These are phyloP conservation scores for Caenorhabditis virilis DNA, from an alignment of 2,888 invertebrate genomes.

Conservation along the genomic window DNA sequence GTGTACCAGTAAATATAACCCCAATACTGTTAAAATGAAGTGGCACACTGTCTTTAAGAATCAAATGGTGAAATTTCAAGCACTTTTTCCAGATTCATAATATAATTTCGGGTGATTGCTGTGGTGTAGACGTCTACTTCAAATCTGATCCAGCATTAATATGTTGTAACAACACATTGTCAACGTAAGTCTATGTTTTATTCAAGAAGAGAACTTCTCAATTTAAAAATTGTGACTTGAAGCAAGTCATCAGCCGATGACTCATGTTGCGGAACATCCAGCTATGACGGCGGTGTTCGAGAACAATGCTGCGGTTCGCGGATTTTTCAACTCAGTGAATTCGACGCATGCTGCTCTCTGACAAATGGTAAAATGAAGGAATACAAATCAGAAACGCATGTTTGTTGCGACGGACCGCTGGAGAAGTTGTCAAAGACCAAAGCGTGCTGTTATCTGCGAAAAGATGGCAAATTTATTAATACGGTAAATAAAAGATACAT, in stretches of 20 bases:
- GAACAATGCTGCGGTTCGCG: conserved; percentile 59
- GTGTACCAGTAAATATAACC: too few relatives aligned
- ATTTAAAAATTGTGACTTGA: too few relatives aligned
- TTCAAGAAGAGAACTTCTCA: too few relatives aligned
- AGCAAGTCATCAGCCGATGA: conserved; percentile 40
- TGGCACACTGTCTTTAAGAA: too few relatives aligned
- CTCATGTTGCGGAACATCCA: conserved; percentile 59
- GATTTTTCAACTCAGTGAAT: conserved; percentile 34
- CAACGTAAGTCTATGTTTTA: too few relatives aligned
- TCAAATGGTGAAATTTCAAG: too few relatives aligned
- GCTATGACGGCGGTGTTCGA: conserved; percentile 59
- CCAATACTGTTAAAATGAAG: too few relatives aligned
- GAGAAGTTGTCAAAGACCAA: conserved; percentile 38
- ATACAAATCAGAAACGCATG: conserved; percentile 50
- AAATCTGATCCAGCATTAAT: conserved; percentile 46
- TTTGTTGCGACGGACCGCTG: conserved; percentile 64
- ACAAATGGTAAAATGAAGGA: conserved; percentile 22
- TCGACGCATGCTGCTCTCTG: conserved; percentile 45
- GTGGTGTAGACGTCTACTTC: conserved; percentile 61
- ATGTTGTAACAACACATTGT: conserved; percentile 60
- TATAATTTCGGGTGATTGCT: conserved; percentile 64
- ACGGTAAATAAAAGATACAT: conserved; percentile 16
- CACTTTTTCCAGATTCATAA: conserved; percentile 67
- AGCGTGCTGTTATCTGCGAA: conserved; percentile 61
- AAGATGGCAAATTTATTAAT: conserved; percentile 22